Percentiles rank a stretch among this genome's conserved stretches.
phyloP scores from a whole-genome alignment of 1,140 invertebrate genomes.

The Hyles euphorbiae region DNA sequence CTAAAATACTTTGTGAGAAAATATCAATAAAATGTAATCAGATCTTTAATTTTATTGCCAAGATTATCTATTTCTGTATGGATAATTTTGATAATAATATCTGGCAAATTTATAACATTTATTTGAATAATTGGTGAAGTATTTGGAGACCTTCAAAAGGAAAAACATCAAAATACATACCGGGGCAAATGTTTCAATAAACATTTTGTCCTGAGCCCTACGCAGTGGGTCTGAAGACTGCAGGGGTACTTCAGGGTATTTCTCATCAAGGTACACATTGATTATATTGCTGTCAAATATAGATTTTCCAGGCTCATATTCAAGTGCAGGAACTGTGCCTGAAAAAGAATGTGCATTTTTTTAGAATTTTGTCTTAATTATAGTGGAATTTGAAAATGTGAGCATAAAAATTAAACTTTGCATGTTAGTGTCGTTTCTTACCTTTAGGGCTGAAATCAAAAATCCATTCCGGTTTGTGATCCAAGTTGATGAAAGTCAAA shows the following conservation, averaged over 20 bases:
- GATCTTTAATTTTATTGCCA: too few relatives aligned
- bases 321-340: constrained; percentile 63
- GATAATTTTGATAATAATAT: too few relatives aligned
- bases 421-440: constrained; percentile 14
- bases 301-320: constrained; percentile 61
- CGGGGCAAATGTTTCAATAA: constrained; percentile 82
- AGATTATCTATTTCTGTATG: too few relatives aligned
- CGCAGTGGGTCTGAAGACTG: constrained; percentile 83
- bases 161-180: constrained; percentile 30
- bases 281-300: constrained; percentile 78
- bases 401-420: not conserved
- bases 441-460: constrained; percentile 79
- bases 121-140: too few relatives aligned
- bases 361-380: too few relatives aligned
- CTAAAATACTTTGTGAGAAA: too few relatives aligned
- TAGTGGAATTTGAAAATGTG: too few relatives aligned
- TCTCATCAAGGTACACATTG: constrained; percentile 90
- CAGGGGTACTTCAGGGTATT: constrained; percentile 81
- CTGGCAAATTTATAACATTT: too few relatives aligned
- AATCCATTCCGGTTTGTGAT: constrained; percentile 90
- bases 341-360: not conserved
- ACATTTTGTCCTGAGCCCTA: constrained; percentile 86
- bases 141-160: too few relatives aligned
- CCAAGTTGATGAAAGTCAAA: constrained; percentile 88
- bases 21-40: too few relatives aligned